phyloP scores from a whole-genome alignment of 2,797 vertebrate genomes.

The Triplophysa yarkandensis region DNA sequence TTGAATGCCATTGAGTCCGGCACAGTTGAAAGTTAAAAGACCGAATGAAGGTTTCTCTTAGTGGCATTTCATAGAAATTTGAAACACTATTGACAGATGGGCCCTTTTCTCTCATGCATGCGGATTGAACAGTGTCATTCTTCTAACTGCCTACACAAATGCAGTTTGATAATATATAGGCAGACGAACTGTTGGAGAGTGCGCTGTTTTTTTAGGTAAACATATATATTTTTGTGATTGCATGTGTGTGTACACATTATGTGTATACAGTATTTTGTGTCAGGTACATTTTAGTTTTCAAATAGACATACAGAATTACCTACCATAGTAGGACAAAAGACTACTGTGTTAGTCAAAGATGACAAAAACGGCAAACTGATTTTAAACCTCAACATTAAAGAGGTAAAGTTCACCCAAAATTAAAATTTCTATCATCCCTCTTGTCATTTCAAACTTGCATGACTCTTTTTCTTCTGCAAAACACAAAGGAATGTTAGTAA shows the following conservation, averaged over 20 bases:
- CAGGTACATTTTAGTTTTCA: no score
- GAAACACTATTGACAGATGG: constrained; percentile 58
- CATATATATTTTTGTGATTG: neutral
- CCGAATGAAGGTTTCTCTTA: constrained; percentile 42
- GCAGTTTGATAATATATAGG: constrained; percentile 42
- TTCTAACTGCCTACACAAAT: constrained; percentile 47
- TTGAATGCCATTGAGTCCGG: constrained; percentile 50
- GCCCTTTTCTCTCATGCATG: constrained; percentile 48
- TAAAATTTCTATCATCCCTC: no score
- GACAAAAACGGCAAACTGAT: no score
- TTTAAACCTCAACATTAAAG: no score
- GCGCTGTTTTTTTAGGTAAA: constrained; percentile 17
- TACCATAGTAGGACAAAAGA: no score
- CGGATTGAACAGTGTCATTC: constrained; percentile 54
- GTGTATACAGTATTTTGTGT: neutral
- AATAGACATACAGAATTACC: no score
- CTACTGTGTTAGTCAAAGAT: no score
- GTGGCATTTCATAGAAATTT: constrained; percentile 46
- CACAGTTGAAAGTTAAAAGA: constrained; percentile 40
- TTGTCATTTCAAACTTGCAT: no score
- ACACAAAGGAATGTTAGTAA: no score
- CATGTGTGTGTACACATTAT: neutral
- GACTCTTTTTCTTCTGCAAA: no score
- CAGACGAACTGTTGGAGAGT: neutral
- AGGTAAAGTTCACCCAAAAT: no score